Evolutionary conservation across 2,797 vertebrate species (phyloP).

Genomic region (Danio kyathit): DNA sequence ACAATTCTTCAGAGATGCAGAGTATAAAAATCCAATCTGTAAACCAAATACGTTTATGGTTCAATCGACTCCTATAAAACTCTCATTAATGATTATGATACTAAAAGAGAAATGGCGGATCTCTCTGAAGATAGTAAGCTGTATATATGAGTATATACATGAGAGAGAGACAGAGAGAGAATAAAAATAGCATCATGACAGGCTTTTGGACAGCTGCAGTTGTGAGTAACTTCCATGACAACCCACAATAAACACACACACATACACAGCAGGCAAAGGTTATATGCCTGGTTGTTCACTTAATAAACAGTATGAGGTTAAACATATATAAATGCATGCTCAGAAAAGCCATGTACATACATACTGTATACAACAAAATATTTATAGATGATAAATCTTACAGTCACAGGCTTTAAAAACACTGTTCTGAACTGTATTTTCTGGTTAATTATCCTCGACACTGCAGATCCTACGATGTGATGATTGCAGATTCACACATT

Average conservation of each 20-base stretch:
- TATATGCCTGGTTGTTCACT: slow-evolving; percentile 12
- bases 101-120: slow-evolving; percentile 4
- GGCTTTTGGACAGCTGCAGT: slow-evolving; percentile 56
- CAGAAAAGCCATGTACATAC: background rate
- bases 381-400: no score
- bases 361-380: background rate
- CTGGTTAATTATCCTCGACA: no score
- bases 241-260: slow-evolving; percentile 24
- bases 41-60: slow-evolving; percentile 2
- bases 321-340: background rate
- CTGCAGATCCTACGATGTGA: no score
- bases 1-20: background rate
- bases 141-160: background rate
- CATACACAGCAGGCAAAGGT: background rate
- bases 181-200: slow-evolving; percentile 59
- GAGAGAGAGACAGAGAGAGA: background rate
- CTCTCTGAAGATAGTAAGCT: slow-evolving; percentile 5
- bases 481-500: no score
- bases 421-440: no score
- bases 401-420: no score
- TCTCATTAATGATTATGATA: background rate
- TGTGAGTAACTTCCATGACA: slow-evolving; percentile 52
- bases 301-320: slow-evolving; percentile 31
- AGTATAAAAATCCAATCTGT: background rate
- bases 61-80: background rate